Base-by-base conservation (phyloP, 2,113 vertebrate genomes). In the Boulengeromyrus knoepffleri region DNA sequence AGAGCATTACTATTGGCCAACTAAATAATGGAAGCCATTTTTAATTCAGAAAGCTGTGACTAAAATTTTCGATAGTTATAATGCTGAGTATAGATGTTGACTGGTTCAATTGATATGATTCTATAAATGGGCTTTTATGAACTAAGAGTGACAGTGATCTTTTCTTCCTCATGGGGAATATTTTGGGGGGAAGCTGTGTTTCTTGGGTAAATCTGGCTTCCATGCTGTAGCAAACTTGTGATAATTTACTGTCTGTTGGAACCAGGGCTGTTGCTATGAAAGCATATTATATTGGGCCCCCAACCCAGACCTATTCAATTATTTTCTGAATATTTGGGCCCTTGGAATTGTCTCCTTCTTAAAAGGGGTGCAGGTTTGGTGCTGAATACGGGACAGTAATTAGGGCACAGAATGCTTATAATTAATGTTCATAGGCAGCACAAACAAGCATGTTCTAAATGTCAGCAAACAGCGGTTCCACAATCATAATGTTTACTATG, bases 321-420 rank as follows among this genome's bases (percentile, higher is more conserved):
- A 27, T n/a, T n/a, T 66, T 66, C 24, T 66, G 62, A 70, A 13
- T 31, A 31, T 31, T 31, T 70, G 27, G n/a, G 27, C 10, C 62
- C 27, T 31, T 70, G 27, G n/a, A 70, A 70, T 70, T 0, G 3
- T 87, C 21, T 89, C 89, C 53, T 88, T 49, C 49, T 21, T 86
- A 74, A 36, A 85, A 47, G 24, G 77, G 83, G 39, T 39, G 50
- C 87, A 91, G 89, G 45, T 49, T 88, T n/a, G 89, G 85, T 80
- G 74, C 74, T 19, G 74, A 87, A 87, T 90, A 91, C 90, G 53
- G 90, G 92, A 91, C 89, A 91, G 50, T 91, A 85, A 89, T 92
- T 91, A 91, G 87, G 90, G 53, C 87, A 89, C 87, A 62, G 89
- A 87, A 85, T 66, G 52, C 89, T 89, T 90, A 86, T 90, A 91